Evolutionary conservation across 2,888 invertebrate genomes (phyloP).

Genomic region (Rutpela maculata): DNA sequence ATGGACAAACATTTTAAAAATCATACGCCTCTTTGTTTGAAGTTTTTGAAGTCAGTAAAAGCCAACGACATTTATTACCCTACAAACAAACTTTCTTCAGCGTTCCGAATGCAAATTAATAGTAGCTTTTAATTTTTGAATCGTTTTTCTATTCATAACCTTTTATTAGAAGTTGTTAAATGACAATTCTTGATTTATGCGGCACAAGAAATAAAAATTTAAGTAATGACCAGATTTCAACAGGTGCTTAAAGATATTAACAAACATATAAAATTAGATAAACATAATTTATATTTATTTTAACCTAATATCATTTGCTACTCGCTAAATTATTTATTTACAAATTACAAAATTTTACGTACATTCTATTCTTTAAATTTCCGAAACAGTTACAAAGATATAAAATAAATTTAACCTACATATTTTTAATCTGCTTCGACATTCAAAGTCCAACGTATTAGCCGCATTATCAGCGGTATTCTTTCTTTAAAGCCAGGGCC

Average conservation of each 20-base stretch:
- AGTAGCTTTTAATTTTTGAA: background rate
- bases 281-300: background rate
- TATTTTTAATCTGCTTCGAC: too few species aligned
- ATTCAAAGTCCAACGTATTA: too few species aligned
- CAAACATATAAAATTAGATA: background rate
- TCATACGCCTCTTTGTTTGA: too few species aligned
- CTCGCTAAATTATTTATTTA: background rate
- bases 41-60: too few species aligned
- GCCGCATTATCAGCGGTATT: too few species aligned
- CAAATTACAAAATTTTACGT: background rate
- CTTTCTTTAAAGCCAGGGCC: too few species aligned
- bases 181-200: slow-evolving; percentile 23
- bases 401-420: too few species aligned
- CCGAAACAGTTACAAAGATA: too few species aligned
- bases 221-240: background rate
- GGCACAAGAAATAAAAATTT: background rate
- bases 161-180: slow-evolving; percentile 3
- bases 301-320: background rate
- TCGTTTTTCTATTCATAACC: slow-evolving; percentile 1
- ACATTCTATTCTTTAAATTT: background rate
- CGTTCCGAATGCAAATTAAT: background rate
- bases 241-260: background rate
- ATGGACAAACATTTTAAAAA: too few species aligned
- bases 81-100: background rate
- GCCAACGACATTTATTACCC: too few species aligned